phyloP scores from a whole-genome alignment of 2,113 vertebrate genomes.

The Beaufortia kweichowensis region DNA sequence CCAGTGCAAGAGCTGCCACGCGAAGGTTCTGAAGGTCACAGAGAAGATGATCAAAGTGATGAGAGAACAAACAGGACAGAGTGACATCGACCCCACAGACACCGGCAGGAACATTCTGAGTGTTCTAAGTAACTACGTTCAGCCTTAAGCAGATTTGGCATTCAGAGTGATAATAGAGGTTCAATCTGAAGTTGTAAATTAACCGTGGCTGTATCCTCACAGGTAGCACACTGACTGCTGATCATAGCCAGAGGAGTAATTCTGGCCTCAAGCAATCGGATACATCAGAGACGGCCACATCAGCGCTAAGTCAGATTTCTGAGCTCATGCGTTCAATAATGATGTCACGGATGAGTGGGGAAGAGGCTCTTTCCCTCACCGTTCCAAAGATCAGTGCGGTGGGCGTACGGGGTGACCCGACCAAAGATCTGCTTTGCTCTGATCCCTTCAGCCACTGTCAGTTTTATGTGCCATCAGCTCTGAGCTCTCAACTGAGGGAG shows the following conservation, averaged over 20 bases:
- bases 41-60: slow-evolving; percentile 74
- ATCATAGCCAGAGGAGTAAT: slow-evolving; percentile 38
- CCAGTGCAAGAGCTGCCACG: slow-evolving; percentile 57
- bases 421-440: slow-evolving; percentile 66
- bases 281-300: slow-evolving; percentile 42
- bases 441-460: slow-evolving; percentile 49
- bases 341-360: slow-evolving; percentile 54
- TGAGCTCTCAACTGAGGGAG: slow-evolving; percentile 58
- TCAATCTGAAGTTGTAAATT: slow-evolving; percentile 7
- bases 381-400: slow-evolving; percentile 62
- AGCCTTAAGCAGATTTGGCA: neutral
- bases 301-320: slow-evolving; percentile 63
- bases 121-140: slow-evolving; percentile 69
- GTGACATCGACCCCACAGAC: slow-evolving; percentile 55
- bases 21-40: slow-evolving; percentile 63
- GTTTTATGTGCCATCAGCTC: slow-evolving; percentile 66
- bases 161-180: neutral
- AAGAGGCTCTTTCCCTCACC: slow-evolving; percentile 63
- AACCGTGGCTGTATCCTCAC: neutral
- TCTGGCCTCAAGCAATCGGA: neutral
- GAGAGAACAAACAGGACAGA: slow-evolving; percentile 57
- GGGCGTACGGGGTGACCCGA: slow-evolving; percentile 66
- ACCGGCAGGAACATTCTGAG: slow-evolving; percentile 70
- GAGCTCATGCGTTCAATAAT: slow-evolving; percentile 68
- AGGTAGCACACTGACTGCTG: slow-evolving; percentile 69